These are phyloP conservation scores for Poicephalus meyeri DNA, from an alignment of 2,113 vertebrate species.

Conservation along the genomic window DNA sequence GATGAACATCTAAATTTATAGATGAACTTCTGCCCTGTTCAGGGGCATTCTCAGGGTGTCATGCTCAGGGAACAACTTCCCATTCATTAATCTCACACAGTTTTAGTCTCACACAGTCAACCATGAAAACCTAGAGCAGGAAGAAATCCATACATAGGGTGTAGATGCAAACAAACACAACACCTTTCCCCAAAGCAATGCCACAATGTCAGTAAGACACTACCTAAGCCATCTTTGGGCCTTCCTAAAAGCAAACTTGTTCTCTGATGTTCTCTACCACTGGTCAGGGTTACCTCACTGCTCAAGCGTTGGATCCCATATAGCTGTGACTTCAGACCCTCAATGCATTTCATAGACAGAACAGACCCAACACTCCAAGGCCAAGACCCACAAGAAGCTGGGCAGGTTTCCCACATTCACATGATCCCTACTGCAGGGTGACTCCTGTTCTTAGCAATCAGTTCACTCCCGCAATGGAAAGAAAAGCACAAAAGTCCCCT, in stretches of 20 bases:
- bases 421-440: not conserved
- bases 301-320: not conserved
- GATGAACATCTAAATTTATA: no score
- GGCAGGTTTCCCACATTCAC: not conserved
- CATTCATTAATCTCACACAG: not conserved
- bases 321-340: not conserved
- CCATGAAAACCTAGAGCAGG: not conserved
- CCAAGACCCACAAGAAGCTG: not conserved
- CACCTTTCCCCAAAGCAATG: not conserved
- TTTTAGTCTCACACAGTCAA: not conserved
- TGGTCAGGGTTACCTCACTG: not conserved
- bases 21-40: not conserved
- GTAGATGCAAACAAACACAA: not conserved
- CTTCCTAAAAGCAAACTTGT: not conserved
- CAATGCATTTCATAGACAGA: not conserved
- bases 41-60: not conserved
- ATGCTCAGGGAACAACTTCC: not conserved
- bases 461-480: not conserved
- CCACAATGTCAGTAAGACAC: fast-evolving
- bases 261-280: not conserved
- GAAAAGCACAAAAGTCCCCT: not conserved
- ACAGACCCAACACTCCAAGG: not conserved
- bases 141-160: not conserved
- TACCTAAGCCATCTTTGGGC: not conserved
- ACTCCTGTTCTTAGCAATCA: not conserved